phyloP scores from a whole-genome alignment of 2,888 invertebrate species.

The Tetanocera ferruginea region DNA sequence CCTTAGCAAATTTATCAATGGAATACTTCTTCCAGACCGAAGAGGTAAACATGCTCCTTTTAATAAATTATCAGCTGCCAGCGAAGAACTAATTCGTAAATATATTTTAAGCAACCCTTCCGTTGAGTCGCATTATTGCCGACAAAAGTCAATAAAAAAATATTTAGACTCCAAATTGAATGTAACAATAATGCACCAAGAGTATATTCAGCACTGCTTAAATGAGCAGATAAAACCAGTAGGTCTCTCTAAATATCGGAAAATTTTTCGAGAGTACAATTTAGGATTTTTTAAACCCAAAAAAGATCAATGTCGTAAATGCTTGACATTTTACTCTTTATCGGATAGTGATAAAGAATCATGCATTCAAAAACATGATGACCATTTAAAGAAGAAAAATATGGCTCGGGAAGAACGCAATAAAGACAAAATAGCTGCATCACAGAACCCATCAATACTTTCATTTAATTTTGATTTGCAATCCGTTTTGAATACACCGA shows the following conservation, averaged over 20 bases:
- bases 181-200: background rate
- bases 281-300: background rate
- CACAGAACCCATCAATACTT: background rate
- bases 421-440: background rate
- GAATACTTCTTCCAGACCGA: background rate
- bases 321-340: background rate
- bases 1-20: background rate
- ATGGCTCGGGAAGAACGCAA: background rate
- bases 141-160: background rate
- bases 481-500: background rate
- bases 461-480: background rate
- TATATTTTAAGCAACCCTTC: background rate
- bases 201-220: background rate
- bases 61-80: background rate
- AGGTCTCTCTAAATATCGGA: background rate
- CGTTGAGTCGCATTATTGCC: background rate
- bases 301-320: background rate
- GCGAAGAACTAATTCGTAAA: background rate
- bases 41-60: background rate
- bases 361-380: too few species aligned
- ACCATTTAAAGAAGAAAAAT: background rate
- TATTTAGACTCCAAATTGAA: background rate
- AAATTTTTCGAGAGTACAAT: background rate
- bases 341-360: background rate
- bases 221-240: background rate